Base-by-base conservation (phyloP, 2,113 vertebrate genomes). In the Phoxinus phoxinus region DNA sequence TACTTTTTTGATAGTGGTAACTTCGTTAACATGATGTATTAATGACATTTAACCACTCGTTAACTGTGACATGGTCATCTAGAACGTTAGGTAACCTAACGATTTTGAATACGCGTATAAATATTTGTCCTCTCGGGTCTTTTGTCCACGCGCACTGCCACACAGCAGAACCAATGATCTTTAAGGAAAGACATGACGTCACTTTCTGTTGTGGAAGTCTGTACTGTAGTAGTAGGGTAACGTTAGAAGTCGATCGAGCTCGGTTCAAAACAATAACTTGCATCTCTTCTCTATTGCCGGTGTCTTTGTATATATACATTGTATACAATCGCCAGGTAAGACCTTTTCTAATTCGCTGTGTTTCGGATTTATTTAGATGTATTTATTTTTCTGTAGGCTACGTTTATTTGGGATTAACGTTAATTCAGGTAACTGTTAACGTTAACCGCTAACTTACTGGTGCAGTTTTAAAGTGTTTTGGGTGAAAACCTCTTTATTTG, bases 111-210 rank as follows among this genome's bases (percentile, higher is more conserved):
- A 23, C 61, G 8, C 27, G 15, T 10, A 30, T 17, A 21, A 23
- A 7, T 32, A 8, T 81, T 32, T 32, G 41, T 69, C 25, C 41
- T 48, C 25, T 0, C 27, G 0, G 37, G 75, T 80, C 44, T 69
- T 69, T 35, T 82, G 61, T 69, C 27, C 56, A 67, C n/a, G 25
- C 27, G 10, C 63, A 12, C 4, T 67, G 25, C 0, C 41, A 17
- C 27, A 53, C 61, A 32, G 0, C 15, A 19, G 17, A 83, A 13
- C 81, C 81, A 83, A 83, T 83, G 27, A 83, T 51, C 21, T 37
- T 27, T 7, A 13, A 53, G 46, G 21, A 32, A 23, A 19, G 0
- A 5, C 21, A 1, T 56, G 67, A 73, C 67, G 81, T 83, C 48
- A 58, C 51, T 6, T 30, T 56, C 3, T 82, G 80, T 69, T 82